These are phyloP conservation scores for Rynchops niger DNA, from an alignment of 2,113 vertebrate species.

Conservation along the genomic window DNA sequence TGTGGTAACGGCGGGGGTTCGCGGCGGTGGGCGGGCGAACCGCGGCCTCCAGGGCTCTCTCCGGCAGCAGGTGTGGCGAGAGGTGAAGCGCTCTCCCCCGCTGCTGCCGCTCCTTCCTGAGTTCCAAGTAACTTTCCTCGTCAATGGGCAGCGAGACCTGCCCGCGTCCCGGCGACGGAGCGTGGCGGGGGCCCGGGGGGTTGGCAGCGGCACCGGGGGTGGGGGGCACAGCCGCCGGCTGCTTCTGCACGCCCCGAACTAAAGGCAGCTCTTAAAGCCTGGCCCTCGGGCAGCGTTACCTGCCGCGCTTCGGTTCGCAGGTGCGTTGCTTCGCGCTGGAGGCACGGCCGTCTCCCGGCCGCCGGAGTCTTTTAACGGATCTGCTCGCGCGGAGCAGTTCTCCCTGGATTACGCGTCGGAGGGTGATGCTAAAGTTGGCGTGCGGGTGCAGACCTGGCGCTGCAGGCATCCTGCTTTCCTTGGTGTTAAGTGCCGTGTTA, in stretches of 20 bases:
- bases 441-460: accelerated
- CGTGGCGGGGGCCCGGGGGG: too few relatives aligned
- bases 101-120: neutral
- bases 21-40: neutral
- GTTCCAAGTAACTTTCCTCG: neutral
- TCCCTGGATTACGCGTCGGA: accelerated
- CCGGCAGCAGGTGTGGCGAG: neutral
- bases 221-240: neutral
- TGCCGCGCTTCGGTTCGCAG: neutral
- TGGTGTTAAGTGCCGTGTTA: accelerated
- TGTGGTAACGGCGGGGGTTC: neutral
- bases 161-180: neutral
- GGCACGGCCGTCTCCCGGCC: neutral
- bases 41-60: neutral
- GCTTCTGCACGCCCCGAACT: too few relatives aligned
- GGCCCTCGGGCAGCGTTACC: neutral
- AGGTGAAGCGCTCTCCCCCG: accelerated
- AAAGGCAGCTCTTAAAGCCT: neutral
- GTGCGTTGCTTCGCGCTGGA: neutral
- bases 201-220: too few relatives aligned
- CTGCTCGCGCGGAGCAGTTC: accelerated
- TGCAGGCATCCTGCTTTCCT: accelerated
- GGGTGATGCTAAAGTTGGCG: accelerated
- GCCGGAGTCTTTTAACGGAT: accelerated
- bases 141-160: accelerated